Conservation (phyloP, 2,888 invertebrate species). For the Chrysopilus asiliformis region DNA sequence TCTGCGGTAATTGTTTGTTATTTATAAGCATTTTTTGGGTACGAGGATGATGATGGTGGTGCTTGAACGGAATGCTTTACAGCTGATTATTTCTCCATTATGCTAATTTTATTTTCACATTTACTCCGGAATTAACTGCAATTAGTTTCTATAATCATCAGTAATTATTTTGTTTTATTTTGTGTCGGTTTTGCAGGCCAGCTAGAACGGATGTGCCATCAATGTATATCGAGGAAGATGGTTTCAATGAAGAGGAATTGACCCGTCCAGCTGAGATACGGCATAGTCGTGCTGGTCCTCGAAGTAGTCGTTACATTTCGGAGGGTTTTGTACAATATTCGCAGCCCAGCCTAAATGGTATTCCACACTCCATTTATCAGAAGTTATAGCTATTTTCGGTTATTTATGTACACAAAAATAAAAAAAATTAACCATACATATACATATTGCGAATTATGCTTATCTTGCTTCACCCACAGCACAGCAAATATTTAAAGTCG, state of each 20-base stretch:
- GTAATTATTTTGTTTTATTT: not conserved
- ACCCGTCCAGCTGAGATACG: conserved; percentile 20
- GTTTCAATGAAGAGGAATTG: conserved; percentile 30
- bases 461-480: too few relatives aligned
- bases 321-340: conserved; percentile 38
- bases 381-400: conserved; percentile 22
- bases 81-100: too few relatives aligned
- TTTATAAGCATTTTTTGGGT: too few relatives aligned
- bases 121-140: not conserved
- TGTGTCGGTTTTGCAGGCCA: conserved; percentile 23
- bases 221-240: conserved; percentile 37
- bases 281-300: conserved; percentile 21
- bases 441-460: too few relatives aligned
- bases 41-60: too few relatives aligned
- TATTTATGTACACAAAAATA: too few relatives aligned
- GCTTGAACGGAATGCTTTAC: too few relatives aligned
- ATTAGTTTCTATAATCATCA: not conserved
- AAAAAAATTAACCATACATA: too few relatives aligned
- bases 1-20: too few relatives aligned
- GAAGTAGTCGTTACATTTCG: conserved; percentile 28
- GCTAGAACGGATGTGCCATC: conserved; percentile 37
- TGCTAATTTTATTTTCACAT: not conserved
- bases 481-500: too few relatives aligned
- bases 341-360: conserved; percentile 38
- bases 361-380: conserved; percentile 33